A percentile compares a stretch with the other conserved stretches of the same genome.
phyloP scores from a whole-genome alignment of 1,140 invertebrate genomes.

The Dendroctonus ponderosae region DNA sequence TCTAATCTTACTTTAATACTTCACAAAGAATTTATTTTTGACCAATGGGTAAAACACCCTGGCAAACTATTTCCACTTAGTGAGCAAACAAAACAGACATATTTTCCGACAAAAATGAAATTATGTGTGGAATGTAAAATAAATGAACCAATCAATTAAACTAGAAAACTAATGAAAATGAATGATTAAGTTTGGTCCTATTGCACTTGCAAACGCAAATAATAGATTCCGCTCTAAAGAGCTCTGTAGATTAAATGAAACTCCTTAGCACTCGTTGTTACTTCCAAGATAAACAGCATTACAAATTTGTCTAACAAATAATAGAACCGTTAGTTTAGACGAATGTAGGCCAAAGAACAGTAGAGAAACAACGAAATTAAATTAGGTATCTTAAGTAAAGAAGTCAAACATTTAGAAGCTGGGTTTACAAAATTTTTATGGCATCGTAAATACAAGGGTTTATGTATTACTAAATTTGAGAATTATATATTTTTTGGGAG shows the following conservation, averaged over 20 bases:
- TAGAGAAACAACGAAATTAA: conserved; percentile 13
- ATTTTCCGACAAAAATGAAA: too few species aligned
- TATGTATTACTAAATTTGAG: too few species aligned
- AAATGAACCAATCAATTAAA: too few species aligned
- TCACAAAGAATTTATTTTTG: too few species aligned
- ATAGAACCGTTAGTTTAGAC: conserved; percentile 13
- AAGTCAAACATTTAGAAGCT: conserved; percentile 1
- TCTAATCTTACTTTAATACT: too few species aligned
- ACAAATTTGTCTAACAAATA: conserved; percentile 21
- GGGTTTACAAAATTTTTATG: background rate
- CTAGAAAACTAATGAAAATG: too few species aligned
- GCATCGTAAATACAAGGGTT: too few species aligned
- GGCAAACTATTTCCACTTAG: too few species aligned
- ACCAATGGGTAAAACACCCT: too few species aligned
- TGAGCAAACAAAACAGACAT: too few species aligned
- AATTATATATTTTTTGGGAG: too few species aligned
- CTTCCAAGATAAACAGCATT: conserved; percentile 11
- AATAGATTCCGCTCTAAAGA: background rate
- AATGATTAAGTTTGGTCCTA: background rate
- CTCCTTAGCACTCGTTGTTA: conserved; percentile 2
- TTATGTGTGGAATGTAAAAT: too few species aligned
- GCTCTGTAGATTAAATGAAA: background rate
- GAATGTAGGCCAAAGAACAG: conserved; percentile 19
- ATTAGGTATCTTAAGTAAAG: conserved; percentile 11
- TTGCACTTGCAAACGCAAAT: background rate